Evolutionary conservation across 2,113 vertebrate species (phyloP), one percentile per base, ranked within the genome.

Genomic region (Podarcis muralis): DNA sequence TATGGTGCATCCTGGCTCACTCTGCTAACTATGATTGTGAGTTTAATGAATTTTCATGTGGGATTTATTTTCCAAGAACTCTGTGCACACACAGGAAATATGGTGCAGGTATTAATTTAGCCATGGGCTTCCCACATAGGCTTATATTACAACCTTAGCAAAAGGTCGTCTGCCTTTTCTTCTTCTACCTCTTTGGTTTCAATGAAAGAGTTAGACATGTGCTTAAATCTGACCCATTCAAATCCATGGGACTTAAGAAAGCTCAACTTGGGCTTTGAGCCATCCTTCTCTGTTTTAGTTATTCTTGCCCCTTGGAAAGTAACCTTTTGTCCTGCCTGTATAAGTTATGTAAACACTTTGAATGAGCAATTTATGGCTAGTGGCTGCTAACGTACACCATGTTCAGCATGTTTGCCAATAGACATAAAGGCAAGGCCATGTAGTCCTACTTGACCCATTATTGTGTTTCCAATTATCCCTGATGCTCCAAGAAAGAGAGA

Each of bases 401-500:
- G 40, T 77, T 15, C 84, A 53, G n/a, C 20, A 9, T 81, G 78
- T 93, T 93, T 93, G 91, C 85, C 91, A 93, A 90, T 92, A 95
- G 91, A 82, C 40, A 27, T 68, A 66, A 88, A 83, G 43, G 69
- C 92, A 91, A 92, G 86, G 91, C 90, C 37, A 0, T 74, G 91
- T 83, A 93, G 91, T 96, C 92, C 91, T 92, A 90, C 87, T 71
- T 92, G 1, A 94, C 94, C 94, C 8, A 9, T 91, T 90, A 93
- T 95, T 96, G 92, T 96, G 93, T 96, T 97, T 97, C 96, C 96
- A 96, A 92, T 97, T 97, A 96, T 94, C 95, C 88, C 90, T 94
- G 93, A 92, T 95, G 89, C 94, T 96, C 93, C 89, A 94, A 95
- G 93, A 96, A 95, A 92, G 90, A 95, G 94, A 95, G 94, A 94